Base-by-base conservation (phyloP, 1,140 invertebrate species). In the Bactericera cockerelli region DNA sequence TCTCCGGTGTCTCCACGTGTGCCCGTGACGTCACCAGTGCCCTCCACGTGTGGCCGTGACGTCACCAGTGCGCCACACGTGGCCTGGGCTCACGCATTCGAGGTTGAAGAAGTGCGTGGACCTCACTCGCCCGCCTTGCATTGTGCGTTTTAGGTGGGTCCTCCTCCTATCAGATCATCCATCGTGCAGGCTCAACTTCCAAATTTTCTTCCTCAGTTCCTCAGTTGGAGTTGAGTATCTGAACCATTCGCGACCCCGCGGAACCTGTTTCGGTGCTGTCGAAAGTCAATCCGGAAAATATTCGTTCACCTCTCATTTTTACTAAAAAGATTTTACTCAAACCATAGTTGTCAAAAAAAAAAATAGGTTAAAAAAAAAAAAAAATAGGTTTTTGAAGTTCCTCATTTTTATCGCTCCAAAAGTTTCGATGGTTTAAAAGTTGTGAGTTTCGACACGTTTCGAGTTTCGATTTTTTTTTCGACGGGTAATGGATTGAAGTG, bases 131-230 rank as follows among this genome's bases (percentile, higher is more conserved):
- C n/a, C 19, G 22, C 6, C 42, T 16, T 49, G 42, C 42, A 49
- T 49, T 49, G 42, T 49, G 42, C 42, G 42, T 49, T 49, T 49
- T 49, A 49, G 42, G 42, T 49, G 42, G 42, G 28, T 31, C 28
- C 13, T 49, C 42, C 22, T 4, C 22, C 6, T 6, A 49, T 49
- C 6, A 10, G 6, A 10, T 31, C 13, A 13, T 31, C 28, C 4
- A 31, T 31, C 28, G 28, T 31, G n/a, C n/a, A n/a, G n/a, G 13
- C 4, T 31, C 28, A 4, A 6, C 13, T 13, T 31, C 28, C 22
- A 49, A 49, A 22, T 49, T 49, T 16, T 19, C 42, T 49, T 16
- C 22, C 19, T 49, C 42, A 49, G 42, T 49, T 49, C 19, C n/a
- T n/a, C n/a, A n/a, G n/a, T n/a, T n/a, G n/a, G n/a, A 49, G 22